phyloP scores from a whole-genome alignment of 2,888 invertebrate species.

The Glyphotaelius pellucidus region DNA sequence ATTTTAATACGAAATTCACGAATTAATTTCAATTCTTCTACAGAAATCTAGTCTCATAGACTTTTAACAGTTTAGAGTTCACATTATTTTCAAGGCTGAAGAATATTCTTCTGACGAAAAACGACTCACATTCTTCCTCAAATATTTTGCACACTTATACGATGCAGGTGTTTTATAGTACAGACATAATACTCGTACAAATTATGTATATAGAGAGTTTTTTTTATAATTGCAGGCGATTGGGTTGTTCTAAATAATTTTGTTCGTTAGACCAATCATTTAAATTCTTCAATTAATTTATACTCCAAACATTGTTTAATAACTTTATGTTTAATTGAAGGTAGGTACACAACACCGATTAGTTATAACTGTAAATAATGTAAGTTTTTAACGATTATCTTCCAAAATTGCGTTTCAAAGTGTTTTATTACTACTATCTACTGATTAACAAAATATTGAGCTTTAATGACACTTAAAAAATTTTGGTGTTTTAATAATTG shows the following conservation, averaged over 20 bases:
- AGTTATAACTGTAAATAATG: not conserved
- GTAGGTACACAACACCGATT: not conserved
- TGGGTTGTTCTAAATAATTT: not conserved
- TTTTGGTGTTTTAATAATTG: conserved; percentile 48
- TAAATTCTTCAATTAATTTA: not conserved
- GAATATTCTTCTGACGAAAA: too few relatives aligned
- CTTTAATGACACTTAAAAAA: conserved; percentile 49
- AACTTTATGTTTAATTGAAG: not conserved
- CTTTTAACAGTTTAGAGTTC: too few relatives aligned
- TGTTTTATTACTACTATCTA: conserved; percentile 56
- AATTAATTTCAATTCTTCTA: too few relatives aligned
- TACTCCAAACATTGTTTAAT: not conserved
- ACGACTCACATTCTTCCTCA: too few relatives aligned
- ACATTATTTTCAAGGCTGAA: too few relatives aligned
- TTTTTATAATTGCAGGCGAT: not conserved
- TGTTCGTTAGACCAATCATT: not conserved
- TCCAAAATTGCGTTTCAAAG: conserved; percentile 65
- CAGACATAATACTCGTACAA: too few relatives aligned
- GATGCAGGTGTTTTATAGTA: too few relatives aligned
- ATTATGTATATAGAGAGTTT: too few relatives aligned
- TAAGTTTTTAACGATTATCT: not conserved
- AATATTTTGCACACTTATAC: too few relatives aligned
- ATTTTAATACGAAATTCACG: too few relatives aligned
- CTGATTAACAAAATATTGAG: conserved; percentile 31
- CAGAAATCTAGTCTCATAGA: too few relatives aligned